Evolutionary conservation across 2,888 invertebrate genomes (phyloP).

Genomic region (Meiosimyza platycephala): DNA sequence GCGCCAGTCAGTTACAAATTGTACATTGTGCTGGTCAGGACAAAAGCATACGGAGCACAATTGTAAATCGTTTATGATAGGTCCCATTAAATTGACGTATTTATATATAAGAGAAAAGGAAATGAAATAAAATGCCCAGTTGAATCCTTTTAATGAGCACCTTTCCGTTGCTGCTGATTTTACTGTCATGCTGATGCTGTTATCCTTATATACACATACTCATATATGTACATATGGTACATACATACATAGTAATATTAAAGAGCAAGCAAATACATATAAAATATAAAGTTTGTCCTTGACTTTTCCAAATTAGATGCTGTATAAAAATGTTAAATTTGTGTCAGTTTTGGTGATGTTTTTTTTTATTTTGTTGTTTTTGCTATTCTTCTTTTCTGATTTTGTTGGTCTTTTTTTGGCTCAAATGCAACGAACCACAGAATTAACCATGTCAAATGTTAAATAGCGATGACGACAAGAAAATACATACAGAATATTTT

Average conservation of each 20-base stretch:
- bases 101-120: neutral
- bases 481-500: too few relatives aligned
- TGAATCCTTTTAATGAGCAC: constrained; percentile 8
- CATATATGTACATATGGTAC: neutral
- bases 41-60: too few relatives aligned
- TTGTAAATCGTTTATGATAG: too few relatives aligned
- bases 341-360: too few relatives aligned
- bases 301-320: constrained; percentile 23
- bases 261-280: neutral
- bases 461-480: too few relatives aligned
- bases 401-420: too few relatives aligned
- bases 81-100: neutral
- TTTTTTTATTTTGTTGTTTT: too few relatives aligned
- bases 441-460: too few relatives aligned
- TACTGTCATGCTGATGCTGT: neutral
- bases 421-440: too few relatives aligned
- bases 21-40: neutral
- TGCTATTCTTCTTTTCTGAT: too few relatives aligned
- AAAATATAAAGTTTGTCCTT: constrained; percentile 19
- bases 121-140: neutral
- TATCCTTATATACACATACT: neutral
- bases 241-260: neutral
- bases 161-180: neutral
- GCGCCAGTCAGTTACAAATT: neutral
- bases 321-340: constrained; percentile 3